Conservation (phyloP, 1,140 invertebrate species). For the Drosophila leontia region DNA sequence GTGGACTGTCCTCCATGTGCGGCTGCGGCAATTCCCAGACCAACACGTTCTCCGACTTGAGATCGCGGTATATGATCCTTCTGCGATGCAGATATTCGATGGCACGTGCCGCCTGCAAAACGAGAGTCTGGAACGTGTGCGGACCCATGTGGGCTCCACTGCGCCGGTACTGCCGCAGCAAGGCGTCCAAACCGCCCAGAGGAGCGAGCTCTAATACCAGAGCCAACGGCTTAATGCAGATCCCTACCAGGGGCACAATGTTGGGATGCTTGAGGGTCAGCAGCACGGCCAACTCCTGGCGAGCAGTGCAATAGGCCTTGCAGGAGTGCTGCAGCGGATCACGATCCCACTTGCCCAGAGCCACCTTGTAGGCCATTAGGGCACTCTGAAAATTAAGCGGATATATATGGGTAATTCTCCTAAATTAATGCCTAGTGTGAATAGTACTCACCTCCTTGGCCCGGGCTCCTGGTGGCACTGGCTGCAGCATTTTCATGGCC, state of each 20-base stretch:
- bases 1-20: slow-evolving; percentile 86
- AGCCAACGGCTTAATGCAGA: slow-evolving; percentile 94
- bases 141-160: slow-evolving; percentile 93
- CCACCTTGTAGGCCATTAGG: slow-evolving; percentile 87
- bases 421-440: no score
- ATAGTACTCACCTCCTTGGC: slow-evolving; percentile 86
- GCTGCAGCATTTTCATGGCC: slow-evolving; percentile 98
- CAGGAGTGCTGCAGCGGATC: slow-evolving; percentile 96
- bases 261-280: slow-evolving; percentile 94
- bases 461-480: slow-evolving; percentile 93
- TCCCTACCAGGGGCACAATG: slow-evolving; percentile 96
- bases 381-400: slow-evolving; percentile 58
- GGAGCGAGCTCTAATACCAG: slow-evolving; percentile 96
- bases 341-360: slow-evolving; percentile 95
- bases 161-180: slow-evolving; percentile 92
- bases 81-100: slow-evolving; percentile 98
- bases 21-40: slow-evolving; percentile 95
- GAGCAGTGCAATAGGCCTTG: slow-evolving; percentile 96
- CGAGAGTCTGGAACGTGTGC: slow-evolving; percentile 93
- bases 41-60: slow-evolving; percentile 99
- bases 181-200: slow-evolving; percentile 92
- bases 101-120: slow-evolving; percentile 96
- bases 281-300: slow-evolving; percentile 97
- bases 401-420: no score
- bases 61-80: slow-evolving; percentile 97